phyloP scores from a whole-genome alignment of 2,797 vertebrate genomes.

The Falco columbarius region DNA sequence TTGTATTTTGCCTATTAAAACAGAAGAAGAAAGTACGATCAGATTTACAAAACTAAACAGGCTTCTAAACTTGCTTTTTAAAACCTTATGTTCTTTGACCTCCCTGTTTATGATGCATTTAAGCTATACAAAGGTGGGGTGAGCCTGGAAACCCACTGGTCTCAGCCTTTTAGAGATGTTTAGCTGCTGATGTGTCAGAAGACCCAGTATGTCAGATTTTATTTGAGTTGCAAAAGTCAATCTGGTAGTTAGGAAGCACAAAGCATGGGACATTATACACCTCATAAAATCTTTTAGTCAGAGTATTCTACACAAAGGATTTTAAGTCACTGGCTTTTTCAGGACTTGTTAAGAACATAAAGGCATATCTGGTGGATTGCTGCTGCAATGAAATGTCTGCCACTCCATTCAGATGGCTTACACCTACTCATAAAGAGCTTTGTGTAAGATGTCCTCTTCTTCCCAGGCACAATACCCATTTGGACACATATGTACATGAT shows the following conservation, averaged over 20 bases:
- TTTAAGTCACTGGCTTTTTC: background rate
- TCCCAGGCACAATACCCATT: background rate
- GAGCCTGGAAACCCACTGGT: background rate
- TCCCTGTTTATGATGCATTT: background rate
- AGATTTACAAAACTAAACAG: background rate
- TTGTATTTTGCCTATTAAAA: background rate
- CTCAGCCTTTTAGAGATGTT: background rate
- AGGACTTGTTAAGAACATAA: background rate
- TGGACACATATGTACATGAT: fast-evolving
- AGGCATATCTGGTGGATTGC: background rate
- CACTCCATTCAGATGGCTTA: background rate
- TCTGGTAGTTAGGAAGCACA: background rate
- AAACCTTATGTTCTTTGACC: background rate
- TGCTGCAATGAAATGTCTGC: background rate
- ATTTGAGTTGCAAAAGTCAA: conserved; percentile 20
- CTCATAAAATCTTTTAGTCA: conserved; percentile 32
- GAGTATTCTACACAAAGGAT: background rate
- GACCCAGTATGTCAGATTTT: background rate
- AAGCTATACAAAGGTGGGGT: background rate
- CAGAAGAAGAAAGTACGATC: background rate
- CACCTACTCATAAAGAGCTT: background rate
- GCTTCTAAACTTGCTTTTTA: background rate
- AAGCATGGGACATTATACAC: conserved; percentile 10
- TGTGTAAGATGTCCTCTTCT: background rate
- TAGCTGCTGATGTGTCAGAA: background rate